These are phyloP conservation scores for Limnephilus lunatus DNA, from an alignment of 2,888 invertebrate genomes.

Conservation along the genomic window DNA sequence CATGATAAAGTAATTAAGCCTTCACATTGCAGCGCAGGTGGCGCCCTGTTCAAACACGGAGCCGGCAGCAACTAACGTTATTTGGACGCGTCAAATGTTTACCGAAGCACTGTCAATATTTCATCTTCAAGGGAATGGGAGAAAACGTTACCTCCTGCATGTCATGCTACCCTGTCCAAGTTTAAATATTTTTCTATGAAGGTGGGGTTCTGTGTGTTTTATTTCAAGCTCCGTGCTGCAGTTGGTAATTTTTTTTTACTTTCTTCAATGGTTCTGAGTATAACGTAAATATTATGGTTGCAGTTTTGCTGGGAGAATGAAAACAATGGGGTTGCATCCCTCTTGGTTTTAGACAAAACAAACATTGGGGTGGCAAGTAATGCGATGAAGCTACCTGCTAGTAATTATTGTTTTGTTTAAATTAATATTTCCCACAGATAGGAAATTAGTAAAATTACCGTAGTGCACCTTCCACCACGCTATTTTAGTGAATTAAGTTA, in stretches of 20 bases:
- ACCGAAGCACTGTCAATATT: background rate
- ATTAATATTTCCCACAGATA: too few relatives aligned
- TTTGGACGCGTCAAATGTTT: conserved; percentile 14
- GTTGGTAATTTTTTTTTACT: background rate
- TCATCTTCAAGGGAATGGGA: background rate
- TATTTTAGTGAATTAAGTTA: too few relatives aligned
- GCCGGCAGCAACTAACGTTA: conserved; percentile 5
- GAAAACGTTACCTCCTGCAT: background rate
- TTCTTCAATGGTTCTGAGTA: background rate
- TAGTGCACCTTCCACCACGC: too few relatives aligned
- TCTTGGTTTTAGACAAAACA: background rate
- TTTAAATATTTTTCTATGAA: background rate
- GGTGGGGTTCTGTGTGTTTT: background rate
- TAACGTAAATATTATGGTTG: background rate
- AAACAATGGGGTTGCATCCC: background rate
- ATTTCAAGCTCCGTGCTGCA: background rate
- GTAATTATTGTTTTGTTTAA: background rate
- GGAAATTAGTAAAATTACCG: too few relatives aligned
- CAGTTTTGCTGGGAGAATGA: background rate
- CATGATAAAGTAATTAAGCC: conserved; percentile 26
- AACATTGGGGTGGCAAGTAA: background rate
- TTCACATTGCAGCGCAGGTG: background rate
- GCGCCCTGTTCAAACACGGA: background rate
- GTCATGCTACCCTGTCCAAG: background rate
- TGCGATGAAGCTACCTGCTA: background rate